Base-by-base conservation (phyloP, 2,113 vertebrate genomes). In the Paradisaea rubra region DNA sequence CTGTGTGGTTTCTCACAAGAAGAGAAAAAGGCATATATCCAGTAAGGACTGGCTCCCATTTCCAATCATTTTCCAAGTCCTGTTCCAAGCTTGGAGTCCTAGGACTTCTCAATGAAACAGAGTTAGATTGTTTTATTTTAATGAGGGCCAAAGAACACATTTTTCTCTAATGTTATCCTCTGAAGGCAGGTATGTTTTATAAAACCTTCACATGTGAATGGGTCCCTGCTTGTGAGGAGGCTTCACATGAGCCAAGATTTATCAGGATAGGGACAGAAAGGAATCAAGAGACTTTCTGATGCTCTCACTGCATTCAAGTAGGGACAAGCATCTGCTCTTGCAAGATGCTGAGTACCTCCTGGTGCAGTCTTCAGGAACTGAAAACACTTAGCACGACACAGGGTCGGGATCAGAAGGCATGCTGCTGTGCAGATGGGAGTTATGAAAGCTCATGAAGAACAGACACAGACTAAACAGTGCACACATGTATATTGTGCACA, bases 391-490 rank as follows among this genome's bases (percentile, higher is more conserved):
- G 71, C 84, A 76, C 1, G 0, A 85, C 81, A 82, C 52, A 73
- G 77, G 86, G 81, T 71, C 8, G 3, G 76, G 81, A 89, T 89
- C 93, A 93, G 91, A 94, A 92, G 42, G 68, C 76, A 24, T 60
- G 82, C 93, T 95, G 94, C 72, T 53, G 52, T 68, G 80, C 96
- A 91, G 79, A 93, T 94, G 91, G 71, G 64, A 83, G 52, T 91
- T 93, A 70, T 0, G 79, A 94, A 95, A 81, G 64, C 82, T 94
- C 24, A 5, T 9, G 6, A 95, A 83, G 88, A 96, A 44, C 95
- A 91, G 93, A 90, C 95, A 69, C 91, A 95, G 90, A 95, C 95
- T 94, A 94, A 97, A 93, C 95, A 96, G 76, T 68, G 82, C 80
- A 66, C 91, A 81, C 80, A 44, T 87, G 79, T 80, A 56, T 68